These are phyloP conservation scores for Melitaea athalia DNA, from an alignment of 2,888 invertebrate genomes.

Conservation along the genomic window DNA sequence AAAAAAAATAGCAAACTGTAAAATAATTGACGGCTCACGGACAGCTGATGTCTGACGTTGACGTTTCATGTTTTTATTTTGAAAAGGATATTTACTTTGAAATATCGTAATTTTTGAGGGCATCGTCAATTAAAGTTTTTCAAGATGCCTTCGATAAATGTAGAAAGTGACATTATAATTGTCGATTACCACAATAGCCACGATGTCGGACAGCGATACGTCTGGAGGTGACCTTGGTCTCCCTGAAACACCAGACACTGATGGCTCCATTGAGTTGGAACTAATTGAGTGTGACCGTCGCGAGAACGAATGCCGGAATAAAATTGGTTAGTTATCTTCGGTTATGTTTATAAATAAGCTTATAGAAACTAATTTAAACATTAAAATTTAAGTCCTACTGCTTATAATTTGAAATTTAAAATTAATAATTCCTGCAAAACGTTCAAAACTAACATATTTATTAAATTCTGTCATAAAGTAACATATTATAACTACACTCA, in stretches of 20 bases:
- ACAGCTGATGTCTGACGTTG: constrained; percentile 25
- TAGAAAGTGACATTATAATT: constrained; percentile 79
- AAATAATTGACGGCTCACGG: no score
- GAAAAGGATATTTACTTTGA: constrained; percentile 25
- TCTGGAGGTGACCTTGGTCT: constrained; percentile 86
- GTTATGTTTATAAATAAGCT: constrained; percentile 80
- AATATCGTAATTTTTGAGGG: neutral
- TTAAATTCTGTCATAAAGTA: no score
- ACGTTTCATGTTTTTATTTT: constrained; percentile 41
- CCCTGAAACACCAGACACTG: constrained; percentile 90
- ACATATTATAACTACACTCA: no score
- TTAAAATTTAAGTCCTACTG: constrained; percentile 18
- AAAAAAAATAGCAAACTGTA: no score
- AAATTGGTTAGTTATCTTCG: constrained; percentile 82
- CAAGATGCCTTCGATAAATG: constrained; percentile 86
- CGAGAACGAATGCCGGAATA: constrained; percentile 91
- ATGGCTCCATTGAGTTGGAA: constrained; percentile 95
- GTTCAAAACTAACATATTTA: no score
- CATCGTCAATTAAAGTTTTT: constrained; percentile 1
- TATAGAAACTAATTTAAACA: constrained; percentile 37
- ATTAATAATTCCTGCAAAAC: no score
- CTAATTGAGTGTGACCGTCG: constrained; percentile 93
- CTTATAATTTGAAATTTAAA: neutral
- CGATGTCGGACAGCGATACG: constrained; percentile 84
- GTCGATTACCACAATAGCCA: no score